Evolutionary conservation across 1,140 invertebrate species (phyloP), one percentile per base, ranked within the genome.

Genomic region (Rhynchophorus ferrugineus): DNA sequence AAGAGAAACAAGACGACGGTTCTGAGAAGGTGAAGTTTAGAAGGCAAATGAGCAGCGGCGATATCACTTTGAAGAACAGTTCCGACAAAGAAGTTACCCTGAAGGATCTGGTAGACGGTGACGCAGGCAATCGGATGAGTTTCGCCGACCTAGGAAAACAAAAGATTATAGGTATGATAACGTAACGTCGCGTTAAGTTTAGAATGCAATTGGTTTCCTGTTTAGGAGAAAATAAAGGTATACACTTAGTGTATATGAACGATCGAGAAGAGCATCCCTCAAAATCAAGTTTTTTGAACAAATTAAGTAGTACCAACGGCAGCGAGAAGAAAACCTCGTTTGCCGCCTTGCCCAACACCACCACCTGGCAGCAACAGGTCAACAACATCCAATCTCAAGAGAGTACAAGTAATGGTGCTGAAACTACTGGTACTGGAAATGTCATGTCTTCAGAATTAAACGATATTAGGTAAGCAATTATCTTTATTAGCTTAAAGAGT

Each of bases 351-450:
- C 75, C 82, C 2, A 88, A 84, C 65, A 89, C 86, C 1, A 91
- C 88, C 9, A 91, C 89, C n/a, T 92, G 89, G 89, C 87, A 91
- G 61, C 83, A 90, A 61, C 56, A 59, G 42, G 61, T 63, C 22
- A 57, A 16, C 6, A 61, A 61, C 36, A 57, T 50, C 46, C 59
- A 61, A 38, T 22, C 39, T 35, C 61, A 65, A 37, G 43, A 55
- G 17, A 43, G 35, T 22, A 52, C 57, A 14, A 61, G 52, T 18
- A 64, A 63, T 49, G 49, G 51, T 17, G 52, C 56, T 11, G 56
- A 60, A 44, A 58, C 11, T 34, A 35, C 35, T 33, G 54, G 51
- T 20, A 16, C 48, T 14, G 56, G 53, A 29, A 57, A 54, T 41
- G 55, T 61, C 44, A 71, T 69, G 56, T 71, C 71, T 8, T 78